Percentiles rank a stretch among this genome's conserved stretches.
Evolutionary conservation across 2,113 vertebrate species (phyloP).

Genomic region (Elanoides forficatus): DNA sequence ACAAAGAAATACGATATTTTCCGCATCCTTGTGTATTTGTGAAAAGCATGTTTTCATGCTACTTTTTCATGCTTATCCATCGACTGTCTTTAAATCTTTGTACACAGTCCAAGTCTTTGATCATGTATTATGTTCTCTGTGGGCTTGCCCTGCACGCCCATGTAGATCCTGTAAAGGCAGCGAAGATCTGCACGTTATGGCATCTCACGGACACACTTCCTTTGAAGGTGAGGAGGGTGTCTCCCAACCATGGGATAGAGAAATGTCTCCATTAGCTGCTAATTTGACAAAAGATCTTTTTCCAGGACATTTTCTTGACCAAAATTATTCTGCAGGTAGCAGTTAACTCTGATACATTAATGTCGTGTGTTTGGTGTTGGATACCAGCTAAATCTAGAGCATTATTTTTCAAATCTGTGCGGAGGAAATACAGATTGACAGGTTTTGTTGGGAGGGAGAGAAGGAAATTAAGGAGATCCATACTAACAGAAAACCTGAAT

Average conservation of each 20-base stretch:
- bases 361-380: neutral
- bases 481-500: neutral
- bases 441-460: neutral
- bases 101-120: conserved; percentile 41
- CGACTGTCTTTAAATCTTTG: conserved; percentile 22
- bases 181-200: neutral
- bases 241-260: neutral
- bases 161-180: neutral
- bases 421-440: neutral
- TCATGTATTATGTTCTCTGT: neutral
- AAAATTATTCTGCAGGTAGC: neutral
- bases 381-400: neutral
- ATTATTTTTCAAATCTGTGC: neutral
- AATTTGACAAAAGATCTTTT: neutral
- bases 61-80: neutral
- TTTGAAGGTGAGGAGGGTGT: neutral
- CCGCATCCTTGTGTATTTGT: neutral
- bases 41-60: conserved; percentile 4
- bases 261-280: neutral
- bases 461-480: neutral
- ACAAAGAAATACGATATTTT: neutral
- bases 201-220: neutral
- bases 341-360: neutral
- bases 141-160: conserved; percentile 11
- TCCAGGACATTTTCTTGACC: neutral